These are phyloP conservation scores for Engraulis encrasicolus DNA, from an alignment of 2,113 vertebrate genomes.

Conservation along the genomic window DNA sequence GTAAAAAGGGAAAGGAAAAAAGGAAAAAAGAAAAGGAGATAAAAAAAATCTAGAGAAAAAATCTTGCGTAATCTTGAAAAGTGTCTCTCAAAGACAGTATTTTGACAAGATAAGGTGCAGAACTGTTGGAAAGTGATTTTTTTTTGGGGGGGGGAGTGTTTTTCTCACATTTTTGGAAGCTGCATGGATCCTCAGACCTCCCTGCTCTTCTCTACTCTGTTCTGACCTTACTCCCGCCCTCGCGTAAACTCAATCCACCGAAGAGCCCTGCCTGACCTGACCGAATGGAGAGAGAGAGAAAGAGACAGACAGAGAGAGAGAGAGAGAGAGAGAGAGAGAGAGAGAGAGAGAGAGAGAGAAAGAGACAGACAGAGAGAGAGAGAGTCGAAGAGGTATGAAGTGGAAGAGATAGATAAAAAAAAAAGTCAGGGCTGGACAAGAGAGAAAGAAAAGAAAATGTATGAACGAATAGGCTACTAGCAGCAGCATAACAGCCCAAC, in stretches of 20 bases:
- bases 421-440: conserved; percentile 15
- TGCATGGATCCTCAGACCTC: background rate
- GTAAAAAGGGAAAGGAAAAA: background rate
- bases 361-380: background rate
- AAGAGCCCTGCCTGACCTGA: conserved; percentile 43
- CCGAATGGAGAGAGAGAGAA: conserved; percentile 18
- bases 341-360: conserved; percentile 6
- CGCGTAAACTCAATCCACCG: conserved; percentile 58
- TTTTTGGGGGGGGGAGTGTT: background rate
- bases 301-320: background rate
- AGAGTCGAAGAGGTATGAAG: background rate
- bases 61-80: background rate
- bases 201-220: too few species aligned
- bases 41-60: background rate
- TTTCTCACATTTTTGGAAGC: background rate
- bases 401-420: conserved; percentile 23
- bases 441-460: conserved; percentile 39
- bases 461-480: conserved; percentile 61
- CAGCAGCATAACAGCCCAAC: too few species aligned
- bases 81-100: background rate
- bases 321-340: background rate
- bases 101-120: background rate
- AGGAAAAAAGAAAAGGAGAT: too few species aligned
- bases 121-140: background rate
- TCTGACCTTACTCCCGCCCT: conserved; percentile 54